A percentile compares a stretch with the other conserved stretches of the same genome.
These are phyloP conservation scores for Pseudochromis fuscus DNA, from an alignment of 2,797 vertebrate species.

Conservation along the genomic window DNA sequence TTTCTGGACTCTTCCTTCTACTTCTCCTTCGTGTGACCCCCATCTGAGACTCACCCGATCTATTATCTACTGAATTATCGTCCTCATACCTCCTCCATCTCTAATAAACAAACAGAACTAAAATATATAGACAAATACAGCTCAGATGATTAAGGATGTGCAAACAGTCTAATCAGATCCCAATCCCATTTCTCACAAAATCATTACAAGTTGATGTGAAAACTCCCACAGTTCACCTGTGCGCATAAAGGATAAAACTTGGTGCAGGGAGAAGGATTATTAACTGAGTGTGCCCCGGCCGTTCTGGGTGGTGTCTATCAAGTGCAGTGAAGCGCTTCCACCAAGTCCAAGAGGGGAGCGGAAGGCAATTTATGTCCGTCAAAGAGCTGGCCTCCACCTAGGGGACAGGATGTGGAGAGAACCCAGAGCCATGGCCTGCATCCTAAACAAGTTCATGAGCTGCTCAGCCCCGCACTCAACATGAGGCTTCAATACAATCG, in stretches of 20 bases:
- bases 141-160: conserved; percentile 32
- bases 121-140: conserved; percentile 37
- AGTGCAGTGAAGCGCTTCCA: conserved; percentile 82
- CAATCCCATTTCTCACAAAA: conserved; percentile 27
- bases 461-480: conserved; percentile 25
- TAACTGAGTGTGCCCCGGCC: conserved; percentile 71
- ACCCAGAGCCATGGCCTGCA: conserved; percentile 60
- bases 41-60: conserved; percentile 33
- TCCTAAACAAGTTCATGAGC: conserved; percentile 68
- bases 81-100: conserved; percentile 27
- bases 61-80: conserved; percentile 42
- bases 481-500: conserved; percentile 5
- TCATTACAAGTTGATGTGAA: conserved; percentile 40
- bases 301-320: conserved; percentile 83
- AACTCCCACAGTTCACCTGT: conserved; percentile 39
- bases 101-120: conserved; percentile 41
- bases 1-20: conserved; percentile 62
- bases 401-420: conserved; percentile 72
- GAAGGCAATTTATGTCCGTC: conserved; percentile 85
- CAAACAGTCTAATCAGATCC: conserved; percentile 31
- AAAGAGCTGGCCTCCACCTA: conserved; percentile 77
- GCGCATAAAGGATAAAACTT: conserved; percentile 43
- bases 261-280: conserved; percentile 70
- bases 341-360: conserved; percentile 77
- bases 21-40: conserved; percentile 56